These are phyloP conservation scores for Heliconius ethilla DNA, from an alignment of 2,888 invertebrate species.

Conservation along the genomic window DNA sequence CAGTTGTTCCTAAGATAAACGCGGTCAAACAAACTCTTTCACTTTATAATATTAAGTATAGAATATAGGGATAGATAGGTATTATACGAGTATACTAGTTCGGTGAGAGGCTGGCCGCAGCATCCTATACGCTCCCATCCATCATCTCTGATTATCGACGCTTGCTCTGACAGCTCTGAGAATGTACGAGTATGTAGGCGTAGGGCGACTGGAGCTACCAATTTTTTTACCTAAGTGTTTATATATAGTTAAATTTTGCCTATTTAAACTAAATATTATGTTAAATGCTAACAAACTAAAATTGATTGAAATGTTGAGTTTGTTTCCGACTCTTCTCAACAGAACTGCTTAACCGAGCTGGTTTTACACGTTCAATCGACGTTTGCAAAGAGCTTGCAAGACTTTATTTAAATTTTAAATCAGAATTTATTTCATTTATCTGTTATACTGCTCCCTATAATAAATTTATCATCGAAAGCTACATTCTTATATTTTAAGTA, in stretches of 20 bases:
- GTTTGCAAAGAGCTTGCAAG: no score
- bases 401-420: background rate
- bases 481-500: slow-evolving; percentile 4
- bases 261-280: background rate
- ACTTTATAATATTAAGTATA: background rate
- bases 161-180: slow-evolving; percentile 38
- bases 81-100: background rate
- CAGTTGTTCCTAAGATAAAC: no score
- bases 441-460: background rate
- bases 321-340: no score
- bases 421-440: background rate
- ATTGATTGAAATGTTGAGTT: no score
- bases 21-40: background rate
- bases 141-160: slow-evolving; percentile 43
- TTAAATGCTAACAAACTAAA: no score
- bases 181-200: slow-evolving; percentile 22
- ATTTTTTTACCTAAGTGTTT: slow-evolving; percentile 14
- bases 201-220: slow-evolving; percentile 34
- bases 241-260: background rate
- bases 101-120: slow-evolving; percentile 38
- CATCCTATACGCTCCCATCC: slow-evolving; percentile 39
- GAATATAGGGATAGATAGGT: background rate
- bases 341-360: no score
- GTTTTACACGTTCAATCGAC: no score
- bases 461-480: background rate